Conservation (phyloP, 2,797 vertebrate genomes). For the Leptoclinus maculatus region DNA sequence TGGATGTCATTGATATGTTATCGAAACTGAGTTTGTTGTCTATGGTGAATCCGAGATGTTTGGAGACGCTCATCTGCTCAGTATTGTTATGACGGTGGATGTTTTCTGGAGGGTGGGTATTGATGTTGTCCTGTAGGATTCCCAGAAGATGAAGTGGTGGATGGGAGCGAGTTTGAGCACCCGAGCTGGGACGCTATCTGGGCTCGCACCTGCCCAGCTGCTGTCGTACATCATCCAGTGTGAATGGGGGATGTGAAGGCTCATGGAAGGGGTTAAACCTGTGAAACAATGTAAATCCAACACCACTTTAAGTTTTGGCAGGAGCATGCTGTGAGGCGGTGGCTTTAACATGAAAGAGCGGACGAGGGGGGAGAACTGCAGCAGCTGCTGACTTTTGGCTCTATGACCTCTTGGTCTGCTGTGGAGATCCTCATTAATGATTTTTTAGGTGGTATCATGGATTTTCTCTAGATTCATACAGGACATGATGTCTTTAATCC, state of each 20-base stretch:
- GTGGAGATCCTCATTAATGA: slow-evolving; percentile 13
- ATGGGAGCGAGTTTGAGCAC: no score
- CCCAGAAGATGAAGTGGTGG: background rate
- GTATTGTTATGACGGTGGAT: background rate
- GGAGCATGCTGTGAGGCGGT: background rate
- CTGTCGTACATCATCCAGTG: background rate
- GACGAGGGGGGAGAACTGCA: background rate
- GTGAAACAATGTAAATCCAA: background rate
- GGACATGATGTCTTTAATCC: background rate
- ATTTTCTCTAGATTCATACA: background rate
- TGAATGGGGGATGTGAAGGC: background rate
- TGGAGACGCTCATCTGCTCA: no score
- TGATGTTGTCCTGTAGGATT: background rate
- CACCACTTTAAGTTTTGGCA: background rate
- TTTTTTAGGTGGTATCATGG: background rate
- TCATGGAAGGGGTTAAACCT: background rate
- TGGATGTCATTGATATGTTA: no score
- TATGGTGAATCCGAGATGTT: no score
- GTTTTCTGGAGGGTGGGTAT: background rate
- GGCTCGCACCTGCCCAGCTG: background rate
- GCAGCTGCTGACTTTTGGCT: slow-evolving; percentile 52
- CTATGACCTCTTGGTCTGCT: slow-evolving; percentile 17
- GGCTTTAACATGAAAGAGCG: slow-evolving; percentile 14
- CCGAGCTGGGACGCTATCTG: background rate
- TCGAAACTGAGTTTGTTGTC: no score